Evolutionary conservation across 2,113 vertebrate species (phyloP).

Genomic region (Gnathonemus longibarbis): DNA sequence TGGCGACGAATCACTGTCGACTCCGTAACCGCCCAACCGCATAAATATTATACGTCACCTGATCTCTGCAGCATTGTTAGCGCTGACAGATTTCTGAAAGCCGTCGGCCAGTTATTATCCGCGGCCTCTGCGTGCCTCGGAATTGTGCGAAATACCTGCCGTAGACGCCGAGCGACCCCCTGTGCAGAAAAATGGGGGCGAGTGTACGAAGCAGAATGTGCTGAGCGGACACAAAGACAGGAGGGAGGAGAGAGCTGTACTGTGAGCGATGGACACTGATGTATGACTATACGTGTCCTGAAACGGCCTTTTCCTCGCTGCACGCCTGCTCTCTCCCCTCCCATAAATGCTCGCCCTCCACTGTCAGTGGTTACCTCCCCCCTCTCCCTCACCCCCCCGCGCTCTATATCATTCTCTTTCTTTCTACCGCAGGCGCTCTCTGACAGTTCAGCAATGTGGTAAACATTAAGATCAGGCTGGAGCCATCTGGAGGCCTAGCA

Average conservation of each 20-base stretch:
- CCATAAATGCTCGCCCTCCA: background rate
- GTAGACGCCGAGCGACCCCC: background rate
- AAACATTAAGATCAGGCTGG: constrained; percentile 43
- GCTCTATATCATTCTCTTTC: constrained; percentile 24
- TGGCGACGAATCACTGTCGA: background rate
- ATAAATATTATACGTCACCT: background rate
- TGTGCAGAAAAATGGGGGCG: background rate
- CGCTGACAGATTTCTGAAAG: background rate
- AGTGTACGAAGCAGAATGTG: background rate
- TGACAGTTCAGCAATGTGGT: constrained; percentile 44
- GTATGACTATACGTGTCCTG: constrained; percentile 34
- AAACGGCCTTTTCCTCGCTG: constrained; percentile 33
- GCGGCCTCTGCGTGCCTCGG: background rate
- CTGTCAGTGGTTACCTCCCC: background rate
- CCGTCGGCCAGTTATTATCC: background rate
- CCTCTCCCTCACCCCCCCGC: background rate
- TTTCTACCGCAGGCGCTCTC: constrained; percentile 26
- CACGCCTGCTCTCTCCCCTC: background rate
- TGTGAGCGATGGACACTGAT: constrained; percentile 24
- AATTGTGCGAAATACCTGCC: background rate
- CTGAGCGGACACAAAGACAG: background rate
- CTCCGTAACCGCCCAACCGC: background rate
- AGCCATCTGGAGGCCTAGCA: constrained; percentile 39
- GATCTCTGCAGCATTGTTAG: background rate
- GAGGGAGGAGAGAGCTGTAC: background rate